Conservation (phyloP, 2,113 vertebrate species). For the Ginglymostoma cirratum region DNA sequence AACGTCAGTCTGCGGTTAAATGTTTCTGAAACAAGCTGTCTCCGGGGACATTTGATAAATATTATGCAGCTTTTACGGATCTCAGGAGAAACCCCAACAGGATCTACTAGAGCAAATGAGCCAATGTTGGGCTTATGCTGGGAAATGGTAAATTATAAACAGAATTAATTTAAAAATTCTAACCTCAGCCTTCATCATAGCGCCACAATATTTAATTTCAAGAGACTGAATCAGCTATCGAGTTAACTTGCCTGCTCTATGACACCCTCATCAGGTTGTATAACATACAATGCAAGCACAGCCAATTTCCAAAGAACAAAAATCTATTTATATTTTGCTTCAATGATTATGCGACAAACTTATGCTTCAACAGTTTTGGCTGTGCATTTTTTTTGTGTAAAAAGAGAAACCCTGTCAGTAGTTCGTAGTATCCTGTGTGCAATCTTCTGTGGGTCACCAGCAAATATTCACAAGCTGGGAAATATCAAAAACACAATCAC, state of each 20-base stretch:
- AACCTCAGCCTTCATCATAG: background rate
- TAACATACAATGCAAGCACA: background rate
- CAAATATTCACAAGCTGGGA: background rate
- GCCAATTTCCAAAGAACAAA: background rate
- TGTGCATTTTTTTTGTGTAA: background rate
- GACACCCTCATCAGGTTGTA: background rate
- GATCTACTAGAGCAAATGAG: background rate
- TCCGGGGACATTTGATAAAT: background rate
- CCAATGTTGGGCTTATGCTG: background rate
- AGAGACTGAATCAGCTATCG: background rate
- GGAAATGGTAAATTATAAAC: background rate
- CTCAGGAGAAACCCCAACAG: background rate
- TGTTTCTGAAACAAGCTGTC: background rate
- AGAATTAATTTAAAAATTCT: background rate
- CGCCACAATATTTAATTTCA: background rate
- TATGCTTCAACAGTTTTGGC: background rate
- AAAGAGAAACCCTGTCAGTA: background rate
- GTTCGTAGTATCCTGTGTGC: background rate
- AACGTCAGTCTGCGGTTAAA: background rate
- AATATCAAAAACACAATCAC: background rate
- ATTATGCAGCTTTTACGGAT: background rate
- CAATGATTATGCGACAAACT: background rate
- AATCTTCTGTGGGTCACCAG: background rate
- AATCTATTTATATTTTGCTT: background rate
- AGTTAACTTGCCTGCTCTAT: background rate